Evolutionary conservation across 2,113 vertebrate species (phyloP).

Genomic region (Salvelinus fontinalis): DNA sequence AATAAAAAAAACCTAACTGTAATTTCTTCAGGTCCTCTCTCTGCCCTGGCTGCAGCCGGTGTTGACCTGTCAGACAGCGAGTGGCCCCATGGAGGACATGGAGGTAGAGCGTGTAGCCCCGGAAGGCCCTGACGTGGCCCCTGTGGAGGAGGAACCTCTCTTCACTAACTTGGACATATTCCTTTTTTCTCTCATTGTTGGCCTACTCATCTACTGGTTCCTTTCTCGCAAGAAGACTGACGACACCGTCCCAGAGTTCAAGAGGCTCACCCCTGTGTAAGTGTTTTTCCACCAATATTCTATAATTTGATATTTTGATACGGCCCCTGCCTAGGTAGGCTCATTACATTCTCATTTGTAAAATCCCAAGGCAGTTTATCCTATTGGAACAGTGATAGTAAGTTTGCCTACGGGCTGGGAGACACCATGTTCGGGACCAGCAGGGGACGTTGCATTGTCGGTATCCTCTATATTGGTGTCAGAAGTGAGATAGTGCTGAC

Average conservation of each 20-base stretch:
- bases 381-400: conserved; percentile 48
- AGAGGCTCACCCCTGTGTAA: conserved; percentile 64
- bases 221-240: conserved; percentile 77
- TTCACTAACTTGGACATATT: conserved; percentile 74
- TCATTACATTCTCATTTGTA: too few species aligned
- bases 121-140: conserved; percentile 42
- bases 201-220: conserved; percentile 79
- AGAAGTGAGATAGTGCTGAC: neutral
- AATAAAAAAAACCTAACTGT: too few species aligned
- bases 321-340: too few species aligned
- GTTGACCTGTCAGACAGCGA: neutral
- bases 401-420: too few species aligned
- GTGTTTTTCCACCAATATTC: neutral
- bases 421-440: too few species aligned
- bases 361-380: too few species aligned
- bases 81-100: neutral
- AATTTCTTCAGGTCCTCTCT: neutral
- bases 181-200: conserved; percentile 74
- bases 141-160: conserved; percentile 46
- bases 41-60: neutral
- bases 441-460: too few species aligned
- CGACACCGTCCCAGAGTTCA: conserved; percentile 72
- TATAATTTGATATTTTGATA: neutral
- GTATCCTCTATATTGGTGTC: neutral
- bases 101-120: neutral